phyloP scores from a whole-genome alignment of 2,888 invertebrate genomes.

The Litoditis marina region DNA sequence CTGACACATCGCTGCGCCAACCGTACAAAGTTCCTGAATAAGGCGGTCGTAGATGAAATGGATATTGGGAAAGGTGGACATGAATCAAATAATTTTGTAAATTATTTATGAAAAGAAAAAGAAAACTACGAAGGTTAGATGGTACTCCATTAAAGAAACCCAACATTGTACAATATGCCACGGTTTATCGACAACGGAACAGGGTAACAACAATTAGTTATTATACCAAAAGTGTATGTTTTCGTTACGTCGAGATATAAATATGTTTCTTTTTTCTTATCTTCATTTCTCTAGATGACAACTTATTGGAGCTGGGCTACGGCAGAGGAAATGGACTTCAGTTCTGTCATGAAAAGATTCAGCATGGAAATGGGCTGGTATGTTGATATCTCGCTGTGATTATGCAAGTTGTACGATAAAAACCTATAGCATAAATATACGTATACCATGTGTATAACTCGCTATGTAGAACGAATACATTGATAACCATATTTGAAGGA shows the following conservation, averaged over 20 bases:
- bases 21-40: conserved; percentile 27
- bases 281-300: conserved; percentile 35
- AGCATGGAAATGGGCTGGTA: conserved; percentile 29
- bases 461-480: too few species aligned
- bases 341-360: conserved; percentile 30
- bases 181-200: conserved; percentile 1
- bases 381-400: conserved; percentile 8
- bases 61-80: conserved; percentile 30
- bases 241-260: too few species aligned
- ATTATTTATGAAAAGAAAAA: too few species aligned
- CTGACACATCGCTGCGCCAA: conserved; percentile 27
- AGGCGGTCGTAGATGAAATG: conserved; percentile 31
- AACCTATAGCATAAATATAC: too few species aligned
- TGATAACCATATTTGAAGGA: neutral
- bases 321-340: conserved; percentile 52
- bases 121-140: too few species aligned
- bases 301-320: conserved; percentile 57
- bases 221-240: too few species aligned
- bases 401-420: conserved; percentile 1
- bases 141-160: too few species aligned
- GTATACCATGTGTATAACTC: too few species aligned
- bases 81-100: too few species aligned
- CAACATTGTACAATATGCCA: too few species aligned
- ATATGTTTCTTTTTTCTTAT: neutral
- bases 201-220: too few species aligned